These are phyloP conservation scores for Malurus leucopterus DNA, from an alignment of 2,797 vertebrate species.

Conservation along the genomic window DNA sequence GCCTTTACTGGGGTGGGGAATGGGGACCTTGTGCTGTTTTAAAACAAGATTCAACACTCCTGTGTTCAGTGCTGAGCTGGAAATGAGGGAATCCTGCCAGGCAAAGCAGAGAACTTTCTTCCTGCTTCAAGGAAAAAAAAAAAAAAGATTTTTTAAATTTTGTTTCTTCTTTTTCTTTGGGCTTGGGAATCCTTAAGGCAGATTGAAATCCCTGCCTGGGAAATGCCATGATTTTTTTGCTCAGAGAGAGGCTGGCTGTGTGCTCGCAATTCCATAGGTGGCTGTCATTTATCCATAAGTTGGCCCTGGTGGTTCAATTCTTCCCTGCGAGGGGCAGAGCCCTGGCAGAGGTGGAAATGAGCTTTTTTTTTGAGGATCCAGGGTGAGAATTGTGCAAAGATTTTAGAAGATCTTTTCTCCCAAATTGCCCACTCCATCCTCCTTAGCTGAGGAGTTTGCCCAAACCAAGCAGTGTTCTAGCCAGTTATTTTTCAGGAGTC, in stretches of 20 bases:
- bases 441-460: conserved; percentile 10
- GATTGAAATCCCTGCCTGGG: not conserved
- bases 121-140: not conserved
- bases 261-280: conserved; percentile 58
- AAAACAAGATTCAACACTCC: conserved; percentile 7
- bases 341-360: conserved; percentile 9
- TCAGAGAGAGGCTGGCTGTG: conserved; percentile 60
- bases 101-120: not conserved
- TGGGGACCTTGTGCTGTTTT: conserved; percentile 8
- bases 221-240: not conserved
- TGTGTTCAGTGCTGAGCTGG: conserved; percentile 23
- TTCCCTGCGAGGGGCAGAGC: not conserved
- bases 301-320: not conserved
- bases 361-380: not conserved
- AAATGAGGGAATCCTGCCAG: conserved; percentile 15
- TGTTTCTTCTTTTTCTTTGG: conserved; percentile 1
- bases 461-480: conserved; percentile 59
- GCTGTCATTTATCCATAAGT: conserved; percentile 14
- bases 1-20: not conserved
- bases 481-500: conserved; percentile 63
- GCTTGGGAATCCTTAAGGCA: not conserved
- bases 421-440: conserved; percentile 50
- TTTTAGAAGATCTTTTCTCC: not conserved
- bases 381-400: not conserved
- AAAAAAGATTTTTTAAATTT: not conserved